Conservation (phyloP, 2,113 vertebrate species). For the Malurus melanocephalus region DNA sequence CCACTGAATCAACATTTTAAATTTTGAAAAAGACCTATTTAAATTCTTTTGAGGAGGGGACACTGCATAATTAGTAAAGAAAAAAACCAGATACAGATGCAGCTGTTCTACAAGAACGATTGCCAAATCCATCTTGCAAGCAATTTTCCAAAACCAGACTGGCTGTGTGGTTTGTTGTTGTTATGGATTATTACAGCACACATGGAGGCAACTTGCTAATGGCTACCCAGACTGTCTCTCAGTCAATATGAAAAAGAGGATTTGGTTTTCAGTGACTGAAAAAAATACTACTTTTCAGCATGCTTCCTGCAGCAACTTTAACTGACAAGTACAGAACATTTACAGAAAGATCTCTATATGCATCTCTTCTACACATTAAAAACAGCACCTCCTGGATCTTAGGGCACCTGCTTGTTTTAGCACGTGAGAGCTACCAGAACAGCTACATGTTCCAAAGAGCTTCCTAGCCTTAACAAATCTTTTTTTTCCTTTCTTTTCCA, state of each 20-base stretch:
- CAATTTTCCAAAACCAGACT: not conserved
- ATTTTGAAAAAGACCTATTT: not conserved
- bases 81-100: not conserved
- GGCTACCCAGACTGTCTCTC: rapidly evolving
- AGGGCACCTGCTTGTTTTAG: not conserved
- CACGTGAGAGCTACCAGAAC: not conserved
- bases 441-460: not conserved
- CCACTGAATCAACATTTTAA: not conserved
- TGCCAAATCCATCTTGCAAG: not conserved
- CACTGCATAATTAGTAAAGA: not conserved
- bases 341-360: not conserved
- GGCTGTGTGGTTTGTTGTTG: not conserved
- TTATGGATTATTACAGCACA: not conserved
- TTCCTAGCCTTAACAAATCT: not conserved
- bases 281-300: not conserved
- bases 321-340: not conserved
- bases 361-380: not conserved
- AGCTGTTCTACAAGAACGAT: not conserved
- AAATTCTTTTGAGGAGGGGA: not conserved
- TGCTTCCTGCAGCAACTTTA: not conserved
- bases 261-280: not conserved
- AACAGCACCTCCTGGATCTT: not conserved
- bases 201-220: not conserved
- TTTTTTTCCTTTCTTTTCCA: not conserved
- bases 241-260: not conserved